Percentiles rank a stretch among this genome's conserved stretches.
phyloP scores from a whole-genome alignment of 2,797 vertebrate species.

The Lagorchestes hirsutus region DNA sequence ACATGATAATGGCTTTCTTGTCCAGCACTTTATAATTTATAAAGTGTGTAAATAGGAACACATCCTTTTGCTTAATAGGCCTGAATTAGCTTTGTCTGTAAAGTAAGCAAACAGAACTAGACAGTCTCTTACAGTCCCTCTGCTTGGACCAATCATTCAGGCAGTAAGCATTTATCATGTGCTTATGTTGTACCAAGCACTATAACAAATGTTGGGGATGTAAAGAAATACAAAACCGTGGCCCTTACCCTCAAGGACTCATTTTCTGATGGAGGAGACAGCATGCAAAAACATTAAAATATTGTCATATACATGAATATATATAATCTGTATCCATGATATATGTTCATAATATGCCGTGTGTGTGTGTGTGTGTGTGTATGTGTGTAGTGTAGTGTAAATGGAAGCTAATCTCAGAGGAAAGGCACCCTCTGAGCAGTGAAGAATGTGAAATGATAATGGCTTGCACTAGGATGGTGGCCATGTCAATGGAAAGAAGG shows the following conservation, averaged over 20 bases:
- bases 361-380: neutral
- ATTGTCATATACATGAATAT: neutral
- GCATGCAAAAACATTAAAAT: neutral
- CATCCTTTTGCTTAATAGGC: neutral
- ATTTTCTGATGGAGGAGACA: neutral
- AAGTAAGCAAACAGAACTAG: neutral
- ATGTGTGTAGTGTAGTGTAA: neutral
- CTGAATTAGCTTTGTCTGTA: neutral
- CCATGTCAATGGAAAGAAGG: neutral
- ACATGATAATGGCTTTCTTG: neutral
- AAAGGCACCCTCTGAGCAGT: neutral
- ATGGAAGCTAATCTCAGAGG: neutral
- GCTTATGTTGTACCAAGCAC: neutral
- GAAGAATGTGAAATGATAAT: neutral
- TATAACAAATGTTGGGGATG: neutral
- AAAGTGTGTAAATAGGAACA: neutral
- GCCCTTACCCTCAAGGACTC: neutral
- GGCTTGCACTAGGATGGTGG: neutral
- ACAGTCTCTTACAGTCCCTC: neutral
- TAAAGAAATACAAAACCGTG: neutral
- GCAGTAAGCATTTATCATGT: neutral
- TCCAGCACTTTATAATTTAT: neutral
- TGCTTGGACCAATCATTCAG: neutral
- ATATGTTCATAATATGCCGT: neutral
- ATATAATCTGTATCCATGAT: neutral